A percentile compares a stretch with the other conserved stretches of the same genome.
Conservation (phyloP, 1,140 invertebrate genomes). For the Drosophila equinoxialis region DNA sequence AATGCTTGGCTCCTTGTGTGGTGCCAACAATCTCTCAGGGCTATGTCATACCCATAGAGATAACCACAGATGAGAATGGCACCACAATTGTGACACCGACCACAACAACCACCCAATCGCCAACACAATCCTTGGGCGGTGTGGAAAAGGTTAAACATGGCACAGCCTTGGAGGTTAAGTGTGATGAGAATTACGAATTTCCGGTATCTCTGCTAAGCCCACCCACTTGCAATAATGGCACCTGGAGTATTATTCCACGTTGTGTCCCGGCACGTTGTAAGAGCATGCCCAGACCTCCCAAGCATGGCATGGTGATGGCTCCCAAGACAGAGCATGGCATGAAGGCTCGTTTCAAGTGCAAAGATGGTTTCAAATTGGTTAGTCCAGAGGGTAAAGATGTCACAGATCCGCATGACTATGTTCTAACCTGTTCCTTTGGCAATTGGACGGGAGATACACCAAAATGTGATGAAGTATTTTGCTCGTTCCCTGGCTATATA, state of each 20-base stretch:
- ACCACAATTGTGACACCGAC: conserved; percentile 83
- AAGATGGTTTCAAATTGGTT: conserved; percentile 93
- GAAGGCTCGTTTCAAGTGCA: conserved; percentile 95
- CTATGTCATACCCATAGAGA: conserved; percentile 85
- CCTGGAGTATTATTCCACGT: conserved; percentile 96
- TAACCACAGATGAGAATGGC: conserved; percentile 76
- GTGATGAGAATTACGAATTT: conserved; percentile 94
- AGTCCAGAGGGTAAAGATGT: conserved; percentile 85
- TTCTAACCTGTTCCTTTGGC: conserved; percentile 94
- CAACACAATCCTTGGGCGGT: conserved; percentile 85
- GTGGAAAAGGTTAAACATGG: conserved; percentile 90
- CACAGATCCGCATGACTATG: conserved; percentile 84
- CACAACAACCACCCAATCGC: conserved; percentile 83
- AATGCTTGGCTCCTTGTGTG: conserved; percentile 95
- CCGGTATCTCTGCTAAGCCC: conserved; percentile 75
- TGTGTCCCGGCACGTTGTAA: conserved; percentile 96
- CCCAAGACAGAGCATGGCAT: conserved; percentile 98
- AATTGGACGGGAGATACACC: conserved; percentile 95
- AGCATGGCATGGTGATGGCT: conserved; percentile 97
- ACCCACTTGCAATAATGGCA: conserved; percentile 94
- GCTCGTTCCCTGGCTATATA: conserved; percentile 96
- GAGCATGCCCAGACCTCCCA: conserved; percentile 92
- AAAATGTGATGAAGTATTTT: conserved; percentile 95
- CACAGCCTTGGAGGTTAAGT: conserved; percentile 92
- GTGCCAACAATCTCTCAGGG: conserved; percentile 95